Base-by-base conservation (phyloP, 1,140 invertebrate genomes). In the Aphis gossypii region DNA sequence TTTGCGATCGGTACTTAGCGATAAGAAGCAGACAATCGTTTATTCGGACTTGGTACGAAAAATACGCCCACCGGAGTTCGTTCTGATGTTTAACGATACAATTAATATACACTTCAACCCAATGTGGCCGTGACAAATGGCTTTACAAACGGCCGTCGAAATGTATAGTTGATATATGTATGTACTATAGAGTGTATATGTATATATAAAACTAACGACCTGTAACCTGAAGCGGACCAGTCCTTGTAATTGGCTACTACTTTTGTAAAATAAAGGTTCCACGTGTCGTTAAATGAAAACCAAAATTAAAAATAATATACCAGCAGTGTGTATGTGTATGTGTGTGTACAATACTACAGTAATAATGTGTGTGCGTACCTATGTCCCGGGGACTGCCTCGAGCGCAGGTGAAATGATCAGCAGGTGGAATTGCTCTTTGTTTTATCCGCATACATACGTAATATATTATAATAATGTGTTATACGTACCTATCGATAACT, bases 301-400 rank as follows among this genome's bases (percentile, higher is more conserved):
- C 23, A 82, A 92, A 83, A 92, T 92, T 92, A 92, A 92, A 92
- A 92, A 92, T 92, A 92, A 92, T 83, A 38, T 83, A 83, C n/a
- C 25, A n/a, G 2, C 56, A 25, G 25, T 76, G 38, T 92, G 44
- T 18, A 18, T 35, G 68, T 38, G 76, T 35, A 6, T 76, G n/a
- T 35, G 18, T 82, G 82, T 38, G 35, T 38, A 44, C 83, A 84
- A 84, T 84, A 44, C 56, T 30, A 48, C 86, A n/a, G 48, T 30
- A 90, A 90, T 41, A 44, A 41, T 41, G 35, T 41, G 18, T 56
- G 21, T 25, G n/a, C 1, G 11, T 46, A 20, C 14, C 4, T 76
- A 46, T 76, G 44, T 48, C 25, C 46, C 46, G 46, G 11, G 46
- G 90, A 68, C 90, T 51, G 90, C 51, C 38, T 6, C 89, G 7